Evolutionary conservation across 1,140 invertebrate genomes (phyloP).

Genomic region (Hycleus phaleratus): DNA sequence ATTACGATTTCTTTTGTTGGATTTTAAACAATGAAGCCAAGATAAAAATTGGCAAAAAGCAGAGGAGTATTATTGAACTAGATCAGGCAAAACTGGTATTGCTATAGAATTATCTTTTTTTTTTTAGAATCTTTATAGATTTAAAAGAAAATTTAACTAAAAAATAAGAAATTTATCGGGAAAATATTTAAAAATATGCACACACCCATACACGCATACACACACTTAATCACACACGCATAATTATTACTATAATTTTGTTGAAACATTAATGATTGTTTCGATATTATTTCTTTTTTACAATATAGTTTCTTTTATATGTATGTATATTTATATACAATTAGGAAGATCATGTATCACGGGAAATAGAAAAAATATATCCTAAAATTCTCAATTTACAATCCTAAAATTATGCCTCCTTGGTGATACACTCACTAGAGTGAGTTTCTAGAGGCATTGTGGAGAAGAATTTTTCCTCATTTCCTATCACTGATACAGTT

Average conservation of each 20-base stretch:
- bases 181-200: constrained; percentile 10
- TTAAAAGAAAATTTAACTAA: background rate
- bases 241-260: background rate
- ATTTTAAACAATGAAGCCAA: constrained; percentile 12
- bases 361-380: constrained; percentile 21
- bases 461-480: constrained; percentile 6
- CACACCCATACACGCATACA: background rate
- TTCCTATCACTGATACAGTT: constrained; percentile 11
- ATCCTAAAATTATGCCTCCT: background rate
- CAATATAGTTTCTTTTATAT: background rate
- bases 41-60: constrained; percentile 12
- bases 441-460: background rate
- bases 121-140: constrained; percentile 5
- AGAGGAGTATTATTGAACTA: constrained; percentile 11
- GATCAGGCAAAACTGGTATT: constrained; percentile 18
- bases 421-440: too few relatives aligned
- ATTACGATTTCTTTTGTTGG: background rate
- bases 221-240: background rate
- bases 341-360: constrained; percentile 16
- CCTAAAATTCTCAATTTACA: constrained; percentile 7
- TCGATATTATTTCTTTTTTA: background rate
- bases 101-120: constrained; percentile 7
- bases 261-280: constrained; percentile 16
- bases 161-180: background rate
- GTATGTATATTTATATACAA: constrained; percentile 4